Evolutionary conservation across 1,140 invertebrate genomes (phyloP), one percentile per base, ranked within the genome.

Genomic region (Solen grandis): DNA sequence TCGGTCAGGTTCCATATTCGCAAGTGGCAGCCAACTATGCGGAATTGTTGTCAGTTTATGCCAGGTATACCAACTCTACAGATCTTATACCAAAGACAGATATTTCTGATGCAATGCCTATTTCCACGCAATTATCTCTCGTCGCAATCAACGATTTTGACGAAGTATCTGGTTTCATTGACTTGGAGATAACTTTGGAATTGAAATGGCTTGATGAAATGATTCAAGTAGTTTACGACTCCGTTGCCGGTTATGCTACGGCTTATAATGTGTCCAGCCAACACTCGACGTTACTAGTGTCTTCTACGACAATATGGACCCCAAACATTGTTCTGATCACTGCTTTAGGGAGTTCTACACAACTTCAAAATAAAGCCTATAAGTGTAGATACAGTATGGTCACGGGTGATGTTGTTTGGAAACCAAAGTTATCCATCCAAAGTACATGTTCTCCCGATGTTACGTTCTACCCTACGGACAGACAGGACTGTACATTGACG

Each of bases 381-480:
- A 57, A 29, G n/a, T 35, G 14, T 8, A 14, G 70, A 14, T 57
- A 57, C 25, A 27, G 60, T 38, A 29, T 73, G 16, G 36, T 22
- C 25, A 59, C 27, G 0, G 69, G 69, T 19, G 31, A 16, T 3
- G 70, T 59, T 3, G 35, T 4, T 1, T 73, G 70, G 70, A 73
- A 59, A 19, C 70, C 70, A 10, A 73, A 25, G 27, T 33, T 73
- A 8, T 10, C 22, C 25, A 22, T 73, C 10, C 33, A 36, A 2
- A 38, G 31, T 13, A 25, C 72, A 5, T 74, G 72, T 31, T 25
- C 55, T 16, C 35, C 57, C 10, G 72, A 74, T 22, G 38, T 74
- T 4, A 74, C 72, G 1, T 74, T 31, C 41, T 74, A 41, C 29
- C 72, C 72, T 0, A 62, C 63, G 25, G 72, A 74, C 16, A 46